These are phyloP conservation scores for Chamaetylas fuelleborni DNA, from an alignment of 2,113 vertebrate genomes.

Conservation along the genomic window DNA sequence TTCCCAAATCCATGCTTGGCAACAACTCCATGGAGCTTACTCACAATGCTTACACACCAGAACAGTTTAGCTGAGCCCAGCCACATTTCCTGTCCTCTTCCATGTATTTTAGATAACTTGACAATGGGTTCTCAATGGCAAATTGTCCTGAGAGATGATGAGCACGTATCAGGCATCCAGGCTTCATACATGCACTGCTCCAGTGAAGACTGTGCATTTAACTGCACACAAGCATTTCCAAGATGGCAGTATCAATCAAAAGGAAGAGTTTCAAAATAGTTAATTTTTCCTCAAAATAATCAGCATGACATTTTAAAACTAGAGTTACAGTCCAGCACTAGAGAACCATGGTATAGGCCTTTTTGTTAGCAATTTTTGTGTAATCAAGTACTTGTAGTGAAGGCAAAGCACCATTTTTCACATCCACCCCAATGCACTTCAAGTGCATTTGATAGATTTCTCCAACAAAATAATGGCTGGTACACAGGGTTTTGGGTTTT, in stretches of 20 bases:
- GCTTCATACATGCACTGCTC: not conserved
- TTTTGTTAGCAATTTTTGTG: not conserved
- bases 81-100: not conserved
- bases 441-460: not conserved
- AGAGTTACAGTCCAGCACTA: not conserved
- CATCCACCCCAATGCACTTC: not conserved
- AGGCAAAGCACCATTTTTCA: not conserved
- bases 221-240: not conserved
- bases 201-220: not conserved
- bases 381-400: not conserved
- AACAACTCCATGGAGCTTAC: not conserved
- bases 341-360: not conserved
- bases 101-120: not conserved
- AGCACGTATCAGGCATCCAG: not conserved
- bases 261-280: not conserved
- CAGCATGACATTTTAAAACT: not conserved
- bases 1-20: accelerated
- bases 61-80: not conserved
- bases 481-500: accelerated
- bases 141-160: not conserved
- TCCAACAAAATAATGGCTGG: not conserved
- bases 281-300: not conserved
- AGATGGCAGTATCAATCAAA: not conserved
- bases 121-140: not conserved
- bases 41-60: not conserved